Conservation (phyloP, 1,140 invertebrate species). For the Lanistes nyassanus region DNA sequence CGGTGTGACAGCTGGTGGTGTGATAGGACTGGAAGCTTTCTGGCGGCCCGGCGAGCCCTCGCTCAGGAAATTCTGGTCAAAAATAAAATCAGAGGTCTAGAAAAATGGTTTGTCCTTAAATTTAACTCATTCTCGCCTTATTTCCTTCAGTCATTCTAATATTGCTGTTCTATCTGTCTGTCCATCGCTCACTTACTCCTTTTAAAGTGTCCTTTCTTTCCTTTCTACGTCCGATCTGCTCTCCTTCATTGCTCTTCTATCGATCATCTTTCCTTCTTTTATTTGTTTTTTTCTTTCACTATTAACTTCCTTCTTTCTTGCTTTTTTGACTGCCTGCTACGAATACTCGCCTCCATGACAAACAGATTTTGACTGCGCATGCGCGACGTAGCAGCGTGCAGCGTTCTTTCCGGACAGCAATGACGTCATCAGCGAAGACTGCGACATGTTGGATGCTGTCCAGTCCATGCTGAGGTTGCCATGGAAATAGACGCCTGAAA, state of each 20-base stretch:
- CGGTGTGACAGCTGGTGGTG: background rate
- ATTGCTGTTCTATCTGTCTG: background rate
- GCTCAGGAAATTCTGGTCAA: background rate
- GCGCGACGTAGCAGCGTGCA: background rate
- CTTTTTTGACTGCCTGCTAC: too few species aligned
- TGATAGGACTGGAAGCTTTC: background rate
- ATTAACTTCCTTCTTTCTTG: too few species aligned
- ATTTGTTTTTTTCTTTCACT: too few species aligned
- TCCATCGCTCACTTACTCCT: too few species aligned
- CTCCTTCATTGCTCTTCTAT: too few species aligned
- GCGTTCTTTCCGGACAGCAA: slow-evolving; percentile 26
- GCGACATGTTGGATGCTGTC: slow-evolving; percentile 15
- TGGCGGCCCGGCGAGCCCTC: background rate
- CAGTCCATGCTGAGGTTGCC: slow-evolving; percentile 40
- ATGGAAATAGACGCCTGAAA: slow-evolving; percentile 43
- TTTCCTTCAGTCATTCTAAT: background rate
- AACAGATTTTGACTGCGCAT: background rate
- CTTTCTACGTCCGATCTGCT: too few species aligned
- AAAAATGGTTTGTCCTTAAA: background rate
- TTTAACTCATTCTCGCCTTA: background rate
- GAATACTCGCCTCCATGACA: too few species aligned
- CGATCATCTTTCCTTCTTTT: too few species aligned
- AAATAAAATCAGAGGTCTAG: background rate
- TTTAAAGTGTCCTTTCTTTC: too few species aligned
- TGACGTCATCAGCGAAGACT: slow-evolving; percentile 24